Evolutionary conservation across 2,888 invertebrate genomes (phyloP).

Genomic region (Eustalomyia histrio): DNA sequence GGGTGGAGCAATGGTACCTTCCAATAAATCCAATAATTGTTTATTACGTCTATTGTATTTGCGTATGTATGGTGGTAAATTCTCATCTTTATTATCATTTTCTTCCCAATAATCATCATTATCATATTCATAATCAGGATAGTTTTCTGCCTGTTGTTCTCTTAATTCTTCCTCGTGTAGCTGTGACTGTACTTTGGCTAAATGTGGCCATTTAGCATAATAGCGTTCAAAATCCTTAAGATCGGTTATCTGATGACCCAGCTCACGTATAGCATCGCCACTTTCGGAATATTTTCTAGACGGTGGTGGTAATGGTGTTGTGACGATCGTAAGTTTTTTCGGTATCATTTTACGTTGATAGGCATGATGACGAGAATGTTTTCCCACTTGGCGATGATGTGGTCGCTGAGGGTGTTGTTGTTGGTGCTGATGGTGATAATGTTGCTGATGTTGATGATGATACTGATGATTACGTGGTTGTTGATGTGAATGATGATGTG

Average conservation of each 20-base stretch:
- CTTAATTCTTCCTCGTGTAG: slow-evolving; percentile 74
- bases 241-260: slow-evolving; percentile 75
- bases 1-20: slow-evolving; percentile 76
- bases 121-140: slow-evolving; percentile 71
- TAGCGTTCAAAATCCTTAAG: slow-evolving; percentile 76
- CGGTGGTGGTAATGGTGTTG: slow-evolving; percentile 60
- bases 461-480: slow-evolving; percentile 43
- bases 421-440: slow-evolving; percentile 43
- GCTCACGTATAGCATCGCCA: slow-evolving; percentile 64
- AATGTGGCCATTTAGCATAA: slow-evolving; percentile 78
- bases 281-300: slow-evolving; percentile 35
- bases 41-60: slow-evolving; percentile 78
- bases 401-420: slow-evolving; percentile 44
- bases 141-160: slow-evolving; percentile 71
- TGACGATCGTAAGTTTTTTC: slow-evolving; percentile 25
- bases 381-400: slow-evolving; percentile 51
- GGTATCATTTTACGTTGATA: slow-evolving; percentile 67
- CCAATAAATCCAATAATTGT: slow-evolving; percentile 76
- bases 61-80: slow-evolving; percentile 78
- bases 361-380: slow-evolving; percentile 61
- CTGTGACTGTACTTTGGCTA: slow-evolving; percentile 76
- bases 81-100: slow-evolving; percentile 71
- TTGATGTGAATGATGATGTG: slow-evolving; percentile 31
- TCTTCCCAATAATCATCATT: slow-evolving; percentile 63
- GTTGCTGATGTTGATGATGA: slow-evolving; percentile 57